These are phyloP conservation scores for Tachysurus fulvidraco DNA, from an alignment of 2,113 vertebrate genomes.

Conservation along the genomic window DNA sequence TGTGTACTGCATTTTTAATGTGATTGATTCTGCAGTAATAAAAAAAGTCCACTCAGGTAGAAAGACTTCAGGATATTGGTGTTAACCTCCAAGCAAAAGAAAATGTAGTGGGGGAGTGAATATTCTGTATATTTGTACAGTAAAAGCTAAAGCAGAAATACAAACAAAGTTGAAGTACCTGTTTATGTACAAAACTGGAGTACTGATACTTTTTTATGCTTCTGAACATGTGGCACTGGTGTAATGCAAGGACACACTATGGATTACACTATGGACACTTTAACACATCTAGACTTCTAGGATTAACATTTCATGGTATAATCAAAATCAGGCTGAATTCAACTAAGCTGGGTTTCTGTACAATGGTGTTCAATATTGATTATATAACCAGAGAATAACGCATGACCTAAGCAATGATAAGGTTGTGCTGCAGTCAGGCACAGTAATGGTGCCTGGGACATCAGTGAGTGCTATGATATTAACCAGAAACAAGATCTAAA, in stretches of 20 bases:
- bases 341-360: background rate
- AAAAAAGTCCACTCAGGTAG: background rate
- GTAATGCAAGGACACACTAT: background rate
- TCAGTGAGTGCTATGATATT: background rate
- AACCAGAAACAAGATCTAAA: constrained; percentile 32
- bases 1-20: background rate
- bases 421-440: background rate
- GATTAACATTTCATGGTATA: background rate
- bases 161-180: background rate
- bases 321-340: background rate
- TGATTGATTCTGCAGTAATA: background rate
- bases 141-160: background rate
- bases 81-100: background rate
- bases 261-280: background rate
- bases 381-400: background rate
- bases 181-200: background rate
- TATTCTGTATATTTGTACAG: background rate
- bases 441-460: background rate
- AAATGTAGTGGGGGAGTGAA: background rate
- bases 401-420: background rate
- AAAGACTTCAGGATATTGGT: background rate
- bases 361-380: background rate
- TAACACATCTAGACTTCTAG: background rate
- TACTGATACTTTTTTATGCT: background rate
- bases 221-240: background rate